A percentile compares a stretch with the other conserved stretches of the same genome.
These are phyloP conservation scores for Tachypleus tridentatus DNA, from an alignment of 1,140 invertebrate species.

Conservation along the genomic window DNA sequence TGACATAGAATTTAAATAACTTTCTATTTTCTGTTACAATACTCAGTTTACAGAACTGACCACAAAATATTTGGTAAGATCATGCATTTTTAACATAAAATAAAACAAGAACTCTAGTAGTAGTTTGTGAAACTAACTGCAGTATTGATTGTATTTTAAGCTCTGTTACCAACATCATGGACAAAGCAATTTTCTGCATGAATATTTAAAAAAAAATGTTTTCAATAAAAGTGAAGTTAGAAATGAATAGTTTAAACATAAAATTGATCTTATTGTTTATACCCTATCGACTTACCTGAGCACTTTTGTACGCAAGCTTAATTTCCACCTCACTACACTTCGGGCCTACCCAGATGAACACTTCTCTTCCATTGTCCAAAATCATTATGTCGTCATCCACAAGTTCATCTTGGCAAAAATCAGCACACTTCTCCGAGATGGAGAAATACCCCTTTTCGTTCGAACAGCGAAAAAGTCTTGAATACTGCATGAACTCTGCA, in stretches of 20 bases:
- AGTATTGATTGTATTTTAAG: too few relatives aligned
- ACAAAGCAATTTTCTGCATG: too few relatives aligned
- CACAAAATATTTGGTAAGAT: too few relatives aligned
- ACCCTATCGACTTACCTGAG: constrained; percentile 56
- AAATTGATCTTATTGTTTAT: not conserved
- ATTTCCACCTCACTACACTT: constrained; percentile 97
- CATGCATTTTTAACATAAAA: too few relatives aligned
- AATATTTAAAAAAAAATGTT: not conserved
- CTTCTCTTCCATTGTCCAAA: constrained; percentile 93
- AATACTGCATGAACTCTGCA: constrained; percentile 87
- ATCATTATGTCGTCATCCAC: constrained; percentile 99
- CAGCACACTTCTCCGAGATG: constrained; percentile 97
- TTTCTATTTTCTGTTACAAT: too few relatives aligned
- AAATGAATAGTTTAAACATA: not conserved
- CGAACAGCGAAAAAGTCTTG: constrained; percentile 91
- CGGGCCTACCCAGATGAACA: constrained; percentile 95
- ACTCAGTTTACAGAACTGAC: too few relatives aligned
- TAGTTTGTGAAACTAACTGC: too few relatives aligned
- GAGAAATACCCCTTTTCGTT: constrained; percentile 99
- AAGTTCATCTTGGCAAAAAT: constrained; percentile 99
- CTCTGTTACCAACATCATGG: too few relatives aligned
- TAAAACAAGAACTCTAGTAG: too few relatives aligned
- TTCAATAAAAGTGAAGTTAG: not conserved
- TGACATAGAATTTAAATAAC: too few relatives aligned
- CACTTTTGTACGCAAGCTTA: constrained; percentile 96